Evolutionary conservation across 2,888 invertebrate genomes (phyloP).

Genomic region (Scaptomyza caliginosa): DNA sequence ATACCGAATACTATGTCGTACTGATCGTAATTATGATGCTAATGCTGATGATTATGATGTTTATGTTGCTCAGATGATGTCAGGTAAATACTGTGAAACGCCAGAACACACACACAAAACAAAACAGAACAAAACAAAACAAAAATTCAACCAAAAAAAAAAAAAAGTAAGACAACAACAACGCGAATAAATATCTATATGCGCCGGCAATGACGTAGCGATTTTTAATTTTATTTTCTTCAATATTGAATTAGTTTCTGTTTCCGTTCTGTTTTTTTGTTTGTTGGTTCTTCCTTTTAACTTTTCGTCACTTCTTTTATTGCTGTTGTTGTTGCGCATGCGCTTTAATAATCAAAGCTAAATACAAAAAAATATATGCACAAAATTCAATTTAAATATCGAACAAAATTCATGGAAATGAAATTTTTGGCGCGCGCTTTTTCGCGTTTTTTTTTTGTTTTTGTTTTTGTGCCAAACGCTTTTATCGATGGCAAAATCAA

Average conservation of each 20-base stretch:
- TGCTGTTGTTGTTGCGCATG: conserved; percentile 39
- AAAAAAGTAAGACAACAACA: conserved; percentile 4
- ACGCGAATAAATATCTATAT: conserved; percentile 15
- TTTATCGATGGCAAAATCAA: conserved; percentile 35
- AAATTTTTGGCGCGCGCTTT: conserved; percentile 48
- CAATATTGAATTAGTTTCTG: conserved; percentile 23
- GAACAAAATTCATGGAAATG: conserved; percentile 4
- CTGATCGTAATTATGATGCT: conserved; percentile 20
- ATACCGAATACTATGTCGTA: conserved; percentile 38
- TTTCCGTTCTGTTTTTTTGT: conserved; percentile 16
- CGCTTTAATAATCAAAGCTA: conserved; percentile 10
- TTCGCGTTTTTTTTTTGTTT: background rate
- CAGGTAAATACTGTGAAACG: conserved; percentile 49
- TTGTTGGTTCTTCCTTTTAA: background rate
- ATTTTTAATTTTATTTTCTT: conserved; percentile 13
- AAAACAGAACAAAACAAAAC: background rate
- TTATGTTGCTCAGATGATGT: conserved; percentile 48
- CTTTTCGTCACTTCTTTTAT: conserved; percentile 1
- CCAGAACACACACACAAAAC: conserved; percentile 16
- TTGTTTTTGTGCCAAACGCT: conserved; percentile 6
- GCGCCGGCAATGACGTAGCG: conserved; percentile 32
- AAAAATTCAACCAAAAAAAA: background rate
- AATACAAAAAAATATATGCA: background rate
- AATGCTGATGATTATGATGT: conserved; percentile 17
- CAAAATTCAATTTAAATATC: conserved; percentile 1